phyloP scores from a whole-genome alignment of 2,888 invertebrate genomes.

The Cynaeus angustus region DNA sequence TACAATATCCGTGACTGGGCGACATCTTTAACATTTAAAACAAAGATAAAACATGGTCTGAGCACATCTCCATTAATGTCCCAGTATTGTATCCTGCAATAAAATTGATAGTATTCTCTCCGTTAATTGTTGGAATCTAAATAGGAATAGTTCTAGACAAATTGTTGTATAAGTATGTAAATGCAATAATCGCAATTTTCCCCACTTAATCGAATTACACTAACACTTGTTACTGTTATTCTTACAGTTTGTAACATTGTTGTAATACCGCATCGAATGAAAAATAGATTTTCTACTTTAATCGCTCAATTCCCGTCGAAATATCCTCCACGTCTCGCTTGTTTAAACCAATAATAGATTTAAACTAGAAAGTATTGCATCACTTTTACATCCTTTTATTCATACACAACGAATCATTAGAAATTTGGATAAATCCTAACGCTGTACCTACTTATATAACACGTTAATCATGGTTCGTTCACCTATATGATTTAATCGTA shows the following conservation, averaged over 20 bases:
- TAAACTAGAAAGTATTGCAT: constrained; percentile 27
- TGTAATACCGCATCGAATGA: constrained; percentile 12
- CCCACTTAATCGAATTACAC: constrained; percentile 11
- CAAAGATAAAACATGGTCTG: too few relatives aligned
- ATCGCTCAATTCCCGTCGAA: constrained; percentile 9
- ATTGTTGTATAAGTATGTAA: too few relatives aligned
- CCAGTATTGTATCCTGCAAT: too few relatives aligned
- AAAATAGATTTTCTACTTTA: constrained; percentile 24
- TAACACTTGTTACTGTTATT: not conserved
- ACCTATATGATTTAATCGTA: constrained; percentile 17
- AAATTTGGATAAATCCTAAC: constrained; percentile 14
- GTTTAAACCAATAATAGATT: constrained; percentile 4
- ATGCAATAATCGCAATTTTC: too few relatives aligned
- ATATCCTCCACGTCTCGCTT: constrained; percentile 12
- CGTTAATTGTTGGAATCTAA: too few relatives aligned
- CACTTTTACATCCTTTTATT: constrained; percentile 18
- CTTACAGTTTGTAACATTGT: not conserved
- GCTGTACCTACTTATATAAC: constrained; percentile 2
- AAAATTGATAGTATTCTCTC: too few relatives aligned
- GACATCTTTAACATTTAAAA: too few relatives aligned
- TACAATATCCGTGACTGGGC: too few relatives aligned
- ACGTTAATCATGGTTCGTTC: constrained; percentile 29
- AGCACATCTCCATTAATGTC: too few relatives aligned
- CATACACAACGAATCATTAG: constrained; percentile 19
- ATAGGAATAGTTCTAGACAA: too few relatives aligned